Evolutionary conservation across 1,140 invertebrate genomes (phyloP), one percentile per base, ranked within the genome.

Genomic region (Hycleus cichorii): DNA sequence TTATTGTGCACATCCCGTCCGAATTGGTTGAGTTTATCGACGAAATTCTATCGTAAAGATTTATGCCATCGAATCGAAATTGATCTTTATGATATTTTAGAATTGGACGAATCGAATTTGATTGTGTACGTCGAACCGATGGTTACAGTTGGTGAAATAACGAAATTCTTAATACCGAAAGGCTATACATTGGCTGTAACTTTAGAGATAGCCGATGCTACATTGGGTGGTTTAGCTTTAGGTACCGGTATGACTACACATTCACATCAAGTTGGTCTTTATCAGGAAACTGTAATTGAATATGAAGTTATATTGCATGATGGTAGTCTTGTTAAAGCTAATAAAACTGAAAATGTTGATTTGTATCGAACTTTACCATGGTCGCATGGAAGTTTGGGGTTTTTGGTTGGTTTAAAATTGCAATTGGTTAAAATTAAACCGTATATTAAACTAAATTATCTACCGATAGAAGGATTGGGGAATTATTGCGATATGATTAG

Each of bases 1-100:
- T 69, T 82, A 3, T 74, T 86, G 25, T 85, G 83, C 69, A 86
- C 83, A 0, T 78, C 83, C 1, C 69, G 84, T 42, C 82, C 84
- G 9, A 86, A 85, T 70, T 86, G 84, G 84, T 72, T 83, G 12
- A 83, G 81, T 44, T 72, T 86, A 10, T 85, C 83, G 3, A 83
- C 81, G 3, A 86, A 78, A 0, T 86, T 86, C 70, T 85, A 82
- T 70, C 74, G 75, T 64, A 86, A 86, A 74, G 75, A 83, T 47
- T 69, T 80, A 9, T 84, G 81, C 60, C 81, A 86, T 61, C 75
- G 80, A 70, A 75, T 86, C 11, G 70, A 79, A 0, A 75, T 86
- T 45, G 77, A 82, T 10, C 70, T 87, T 3, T 83, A 77, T 58
- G 72, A 79, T 61, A 78, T 81, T 63, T 67, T 82, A 5, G 65